Base-by-base conservation (phyloP, 1,140 invertebrate species). In the Listronotus bonariensis region DNA sequence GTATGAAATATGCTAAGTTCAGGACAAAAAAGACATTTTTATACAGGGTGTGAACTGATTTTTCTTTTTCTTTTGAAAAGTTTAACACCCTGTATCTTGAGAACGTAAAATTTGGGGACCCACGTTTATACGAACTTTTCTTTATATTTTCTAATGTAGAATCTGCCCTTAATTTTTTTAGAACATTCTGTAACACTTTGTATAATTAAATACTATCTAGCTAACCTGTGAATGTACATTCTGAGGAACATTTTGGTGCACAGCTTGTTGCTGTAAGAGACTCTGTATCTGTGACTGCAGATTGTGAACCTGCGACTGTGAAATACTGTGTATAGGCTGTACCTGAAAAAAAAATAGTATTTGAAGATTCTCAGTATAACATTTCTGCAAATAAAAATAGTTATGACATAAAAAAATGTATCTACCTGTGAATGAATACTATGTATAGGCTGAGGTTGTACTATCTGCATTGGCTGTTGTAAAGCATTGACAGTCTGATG, bases 271-370 rank as follows among this genome's bases (percentile, higher is more conserved):
- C 64, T 75, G 74, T 32, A 77, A 46, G 18, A 76, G 55, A 48
- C 72, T 76, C 43, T 77, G 75, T 15, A 77, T 72, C 53, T 78
- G 77, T n/a, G 73, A 73, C 58, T 77, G 75, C 8, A 76, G 71
- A 45, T 65, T 68, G 64, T 74, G 73, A 7, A 72, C 69, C 34
- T 74, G 71, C 1, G 70, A 71, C 43, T 72, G 70, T 4, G 68
- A 66, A 52, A 72, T 72, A 36, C 67, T 62, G n/a, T 66, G 64
- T 6, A 65, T 36, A 4, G 52, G 42, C 52, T 32, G 52, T 26
- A 49, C 46, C 18, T 49, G 26, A 17, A 3, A 49, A 9, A 26
- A 20, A 9, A 36, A 36, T 5, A 9, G 7, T 15, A 20, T 2
- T 8, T 45, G 5, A 17, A 41, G 40, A 6, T 41, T 2, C 11